phyloP scores from a whole-genome alignment of 2,113 vertebrate species.

The Falco punctatus region DNA sequence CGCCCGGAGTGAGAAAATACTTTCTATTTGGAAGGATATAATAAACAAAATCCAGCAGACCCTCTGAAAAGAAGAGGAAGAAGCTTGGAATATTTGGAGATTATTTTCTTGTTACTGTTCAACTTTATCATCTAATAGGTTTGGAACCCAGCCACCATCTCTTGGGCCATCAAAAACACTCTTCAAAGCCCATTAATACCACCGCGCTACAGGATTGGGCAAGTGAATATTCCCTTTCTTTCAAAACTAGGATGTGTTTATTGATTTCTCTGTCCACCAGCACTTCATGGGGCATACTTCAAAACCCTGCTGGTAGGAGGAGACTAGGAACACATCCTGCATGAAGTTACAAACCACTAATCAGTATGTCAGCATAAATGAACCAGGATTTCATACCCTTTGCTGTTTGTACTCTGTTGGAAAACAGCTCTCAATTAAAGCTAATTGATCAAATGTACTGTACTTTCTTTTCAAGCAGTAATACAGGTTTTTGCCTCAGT shows the following conservation, averaged over 20 bases:
- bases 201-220: neutral
- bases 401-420: conserved; percentile 31
- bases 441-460: conserved; percentile 43
- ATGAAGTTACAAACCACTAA: conserved; percentile 46
- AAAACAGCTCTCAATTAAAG: conserved; percentile 57
- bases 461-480: conserved; percentile 47
- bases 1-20: neutral
- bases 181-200: neutral
- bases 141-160: neutral
- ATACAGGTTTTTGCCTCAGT: conserved; percentile 16
- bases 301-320: conserved; percentile 25
- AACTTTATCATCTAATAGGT: neutral
- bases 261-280: conserved; percentile 4
- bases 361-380: neutral
- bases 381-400: conserved; percentile 18
- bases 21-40: neutral
- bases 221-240: neutral
- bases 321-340: conserved; percentile 13
- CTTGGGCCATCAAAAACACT: neutral
- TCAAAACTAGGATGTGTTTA: neutral
- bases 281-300: conserved; percentile 13
- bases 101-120: neutral
- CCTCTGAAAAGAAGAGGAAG: neutral
- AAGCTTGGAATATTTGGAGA: neutral
- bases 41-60: neutral